Evolutionary conservation across 64 coral and sea anemone genomes (phyloP).

Genomic region (Montipora capricornis): DNA sequence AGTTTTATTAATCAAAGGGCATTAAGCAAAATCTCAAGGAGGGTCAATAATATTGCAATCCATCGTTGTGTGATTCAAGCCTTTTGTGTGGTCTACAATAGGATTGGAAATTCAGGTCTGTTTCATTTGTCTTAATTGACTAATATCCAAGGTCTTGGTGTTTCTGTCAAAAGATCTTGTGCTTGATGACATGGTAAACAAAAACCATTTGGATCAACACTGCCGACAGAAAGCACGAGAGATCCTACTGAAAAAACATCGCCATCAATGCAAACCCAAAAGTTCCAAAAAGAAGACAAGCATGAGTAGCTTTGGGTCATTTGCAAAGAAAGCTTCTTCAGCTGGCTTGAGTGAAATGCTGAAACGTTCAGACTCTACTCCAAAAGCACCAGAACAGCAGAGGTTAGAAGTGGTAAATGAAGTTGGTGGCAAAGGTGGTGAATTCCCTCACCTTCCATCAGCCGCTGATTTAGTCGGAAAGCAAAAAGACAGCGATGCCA

Average conservation of each 20-base stretch:
- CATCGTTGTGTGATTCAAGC: background rate
- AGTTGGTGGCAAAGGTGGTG: background rate
- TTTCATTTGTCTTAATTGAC: background rate
- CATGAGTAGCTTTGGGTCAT: slow-evolving; percentile 61
- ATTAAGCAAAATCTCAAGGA: no score
- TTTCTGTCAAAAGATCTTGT: slow-evolving; percentile 72
- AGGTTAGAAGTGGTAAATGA: slow-evolving; percentile 70
- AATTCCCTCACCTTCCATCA: slow-evolving; percentile 68
- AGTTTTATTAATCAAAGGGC: no score
- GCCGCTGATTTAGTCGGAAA: slow-evolving; percentile 69
- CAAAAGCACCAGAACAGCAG: slow-evolving; percentile 45
- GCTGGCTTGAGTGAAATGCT: slow-evolving; percentile 22
- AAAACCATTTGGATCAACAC: slow-evolving; percentile 87
- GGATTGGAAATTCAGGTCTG: background rate
- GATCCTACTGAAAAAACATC: slow-evolving; percentile 79
- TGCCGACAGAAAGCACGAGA: slow-evolving; percentile 75
- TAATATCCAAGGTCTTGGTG: background rate
- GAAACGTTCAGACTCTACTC: slow-evolving; percentile 39
- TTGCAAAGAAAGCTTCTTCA: slow-evolving; percentile 48
- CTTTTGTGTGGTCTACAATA: background rate
- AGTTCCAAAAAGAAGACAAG: slow-evolving; percentile 67
- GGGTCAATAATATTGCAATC: no score
- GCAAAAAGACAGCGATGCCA: slow-evolving; percentile 28
- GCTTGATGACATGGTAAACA: slow-evolving; percentile 92
- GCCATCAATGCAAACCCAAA: slow-evolving; percentile 75